Evolutionary conservation across 1,140 invertebrate species (phyloP), one percentile per base, ranked within the genome.

Genomic region (Anoplolepis gracilipes): DNA sequence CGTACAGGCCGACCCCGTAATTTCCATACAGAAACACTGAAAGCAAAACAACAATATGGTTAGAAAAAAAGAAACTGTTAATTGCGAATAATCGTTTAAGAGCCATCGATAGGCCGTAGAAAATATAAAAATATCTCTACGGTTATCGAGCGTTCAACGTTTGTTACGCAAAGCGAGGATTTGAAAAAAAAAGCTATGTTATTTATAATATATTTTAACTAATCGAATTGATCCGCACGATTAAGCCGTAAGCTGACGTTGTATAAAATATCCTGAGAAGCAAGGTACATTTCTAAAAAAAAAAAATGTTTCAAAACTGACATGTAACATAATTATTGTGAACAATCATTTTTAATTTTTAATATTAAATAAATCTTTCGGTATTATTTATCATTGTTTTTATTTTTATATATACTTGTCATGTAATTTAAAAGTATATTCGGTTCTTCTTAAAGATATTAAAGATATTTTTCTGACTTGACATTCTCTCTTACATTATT

Each of bases 11-110:
- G 61, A 19, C 49, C 0, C 67, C 84, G 69, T 88, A 87, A 79
- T 79, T 82, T 30, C 76, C 88, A 61, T 91, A 92, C 19, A 86
- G 61, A 57, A 78, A 53, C 61, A 76, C 92, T 92, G 92, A 89
- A 92, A 92, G 39, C 90, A 92, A 49, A 62, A 90, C 55, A 28
- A 82, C 2, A 36, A 28, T 73, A 75, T 28, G 13, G 3, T 82
- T 82, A 82, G 67, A 73, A 33, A 4, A 69, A 6, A 55, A 10
- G n/a, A 70, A 19, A 42, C 2, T 19, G 19, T 49, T 6, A 19
- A 77, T 42, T 36, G 33, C 33, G 36, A 10, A 53, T 39, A 19
- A 59, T n/a, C 11, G 46, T 75, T 55, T 64, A 75, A 28, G 19
- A 19, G 25, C 30, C 8, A 16, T 30, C n/a, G 42, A 39, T 8